Conservation (phyloP, 2,888 invertebrate genomes). For the Nymphalis urticae region DNA sequence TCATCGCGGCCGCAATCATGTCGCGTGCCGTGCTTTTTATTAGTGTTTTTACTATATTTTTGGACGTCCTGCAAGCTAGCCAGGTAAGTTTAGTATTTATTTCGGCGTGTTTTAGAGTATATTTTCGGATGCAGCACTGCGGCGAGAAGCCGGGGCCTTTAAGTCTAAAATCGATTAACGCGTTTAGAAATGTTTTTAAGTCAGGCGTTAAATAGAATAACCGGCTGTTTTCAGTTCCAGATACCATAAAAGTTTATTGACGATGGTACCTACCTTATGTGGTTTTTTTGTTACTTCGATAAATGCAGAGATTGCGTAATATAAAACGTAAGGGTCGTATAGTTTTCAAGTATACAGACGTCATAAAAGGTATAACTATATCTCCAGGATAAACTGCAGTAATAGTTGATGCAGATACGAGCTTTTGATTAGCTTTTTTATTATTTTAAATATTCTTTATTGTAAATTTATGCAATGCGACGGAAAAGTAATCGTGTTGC, state of each 20-base stretch:
- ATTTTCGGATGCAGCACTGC: slow-evolving; percentile 37
- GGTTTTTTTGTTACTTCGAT: slow-evolving; percentile 44
- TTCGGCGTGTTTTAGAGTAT: slow-evolving; percentile 40
- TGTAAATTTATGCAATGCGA: background rate
- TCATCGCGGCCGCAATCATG: slow-evolving; percentile 80
- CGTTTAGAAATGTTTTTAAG: slow-evolving; percentile 74
- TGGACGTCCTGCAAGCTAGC: slow-evolving; percentile 80
- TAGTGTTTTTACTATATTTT: slow-evolving; percentile 82
- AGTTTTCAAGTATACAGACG: background rate
- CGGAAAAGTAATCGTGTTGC: background rate
- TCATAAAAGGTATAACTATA: background rate
- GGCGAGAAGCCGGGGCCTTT: slow-evolving; percentile 49
- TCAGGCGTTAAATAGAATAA: slow-evolving; percentile 65
- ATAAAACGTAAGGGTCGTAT: slow-evolving; percentile 23
- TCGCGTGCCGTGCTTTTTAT: slow-evolving; percentile 83
- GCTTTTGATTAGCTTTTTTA: background rate
- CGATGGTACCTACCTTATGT: slow-evolving; percentile 46
- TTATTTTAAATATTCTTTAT: background rate
- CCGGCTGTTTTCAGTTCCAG: slow-evolving; percentile 65
- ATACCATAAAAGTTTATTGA: slow-evolving; percentile 67
- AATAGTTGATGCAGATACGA: background rate
- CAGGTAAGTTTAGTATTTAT: slow-evolving; percentile 70
- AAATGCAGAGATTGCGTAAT: slow-evolving; percentile 60
- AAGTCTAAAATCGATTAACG: slow-evolving; percentile 76
- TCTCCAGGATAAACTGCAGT: background rate